Conservation (phyloP, 2,797 vertebrate genomes). For the Meriones psammophilus region DNA sequence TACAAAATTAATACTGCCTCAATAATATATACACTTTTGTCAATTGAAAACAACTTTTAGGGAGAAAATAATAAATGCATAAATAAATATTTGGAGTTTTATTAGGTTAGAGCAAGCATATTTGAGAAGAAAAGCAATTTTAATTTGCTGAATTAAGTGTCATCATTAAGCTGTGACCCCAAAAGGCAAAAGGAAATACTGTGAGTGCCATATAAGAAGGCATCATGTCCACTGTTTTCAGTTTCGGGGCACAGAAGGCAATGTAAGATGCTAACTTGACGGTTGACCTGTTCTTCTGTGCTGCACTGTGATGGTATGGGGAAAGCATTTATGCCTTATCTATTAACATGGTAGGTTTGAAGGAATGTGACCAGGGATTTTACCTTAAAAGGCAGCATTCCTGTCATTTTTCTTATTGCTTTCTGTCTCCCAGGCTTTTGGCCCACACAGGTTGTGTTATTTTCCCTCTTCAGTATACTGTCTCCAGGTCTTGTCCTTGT, state of each 20-base stretch:
- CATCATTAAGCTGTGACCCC: background rate
- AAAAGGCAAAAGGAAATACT: background rate
- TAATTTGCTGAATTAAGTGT: background rate
- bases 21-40: background rate
- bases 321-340: background rate
- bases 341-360: background rate
- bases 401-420: background rate
- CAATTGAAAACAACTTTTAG: background rate
- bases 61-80: background rate
- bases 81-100: background rate
- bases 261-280: background rate
- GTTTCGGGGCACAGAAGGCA: background rate
- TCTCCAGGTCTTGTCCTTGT: background rate
- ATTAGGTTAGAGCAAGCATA: background rate
- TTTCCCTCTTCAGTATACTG: background rate
- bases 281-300: background rate
- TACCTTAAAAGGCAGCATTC: background rate
- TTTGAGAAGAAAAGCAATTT: slow-evolving; percentile 6
- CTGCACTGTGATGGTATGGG: background rate
- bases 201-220: background rate
- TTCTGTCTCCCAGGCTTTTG: background rate
- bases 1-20: background rate
- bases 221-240: background rate
- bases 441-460: background rate
- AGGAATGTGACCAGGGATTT: background rate